phyloP scores from a whole-genome alignment of 2,113 vertebrate species.

The Cheirogaleus medius region DNA sequence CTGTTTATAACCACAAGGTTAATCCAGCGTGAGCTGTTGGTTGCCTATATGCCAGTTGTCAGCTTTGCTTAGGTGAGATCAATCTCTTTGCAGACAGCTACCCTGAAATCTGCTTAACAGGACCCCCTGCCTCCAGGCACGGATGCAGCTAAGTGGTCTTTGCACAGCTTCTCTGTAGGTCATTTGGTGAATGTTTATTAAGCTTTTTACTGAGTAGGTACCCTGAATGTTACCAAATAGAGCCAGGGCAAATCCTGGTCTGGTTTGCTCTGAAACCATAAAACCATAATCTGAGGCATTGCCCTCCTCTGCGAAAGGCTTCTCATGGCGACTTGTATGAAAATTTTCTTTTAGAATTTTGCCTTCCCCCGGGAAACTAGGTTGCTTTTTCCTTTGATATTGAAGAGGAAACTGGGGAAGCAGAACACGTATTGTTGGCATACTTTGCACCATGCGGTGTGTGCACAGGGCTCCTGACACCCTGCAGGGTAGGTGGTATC shows the following conservation, averaged over 20 bases:
- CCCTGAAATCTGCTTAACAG: background rate
- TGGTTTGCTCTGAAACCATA: background rate
- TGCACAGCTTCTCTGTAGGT: background rate
- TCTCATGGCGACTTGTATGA: background rate
- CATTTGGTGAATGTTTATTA: background rate
- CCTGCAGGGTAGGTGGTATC: background rate
- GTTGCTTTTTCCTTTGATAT: background rate
- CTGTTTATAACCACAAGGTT: background rate
- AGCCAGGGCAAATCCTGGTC: background rate
- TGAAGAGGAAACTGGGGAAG: background rate
- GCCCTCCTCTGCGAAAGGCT: background rate
- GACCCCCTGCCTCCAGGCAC: background rate
- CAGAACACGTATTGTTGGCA: rapidly evolving
- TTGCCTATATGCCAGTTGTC: background rate
- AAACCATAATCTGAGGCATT: background rate
- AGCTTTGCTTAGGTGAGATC: background rate
- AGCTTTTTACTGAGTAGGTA: background rate
- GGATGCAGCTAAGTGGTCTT: background rate
- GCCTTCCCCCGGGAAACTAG: background rate
- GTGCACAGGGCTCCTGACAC: rapidly evolving
- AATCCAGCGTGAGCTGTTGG: background rate
- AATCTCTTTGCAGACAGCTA: background rate
- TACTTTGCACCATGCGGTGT: background rate
- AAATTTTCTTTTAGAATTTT: background rate
- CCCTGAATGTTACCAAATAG: background rate